Evolutionary conservation across 2,888 invertebrate species (phyloP).

Genomic region (Micropterix aruncella): DNA sequence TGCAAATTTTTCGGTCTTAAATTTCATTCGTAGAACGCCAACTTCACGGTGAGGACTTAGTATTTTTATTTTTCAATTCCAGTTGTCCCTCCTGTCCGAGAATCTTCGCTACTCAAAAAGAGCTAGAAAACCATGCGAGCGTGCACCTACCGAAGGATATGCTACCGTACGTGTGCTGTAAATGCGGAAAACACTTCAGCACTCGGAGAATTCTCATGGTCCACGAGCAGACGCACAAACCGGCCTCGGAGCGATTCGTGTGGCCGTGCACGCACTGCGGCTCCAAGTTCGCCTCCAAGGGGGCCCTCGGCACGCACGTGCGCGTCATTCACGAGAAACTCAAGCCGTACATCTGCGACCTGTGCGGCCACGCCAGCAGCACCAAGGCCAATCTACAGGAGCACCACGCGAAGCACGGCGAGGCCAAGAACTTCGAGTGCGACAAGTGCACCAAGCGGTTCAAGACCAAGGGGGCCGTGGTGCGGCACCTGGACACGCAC

Average conservation of each 20-base stretch:
- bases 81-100: slow-evolving; percentile 17
- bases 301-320: slow-evolving; percentile 16
- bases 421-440: slow-evolving; percentile 9
- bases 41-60: not conserved
- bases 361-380: slow-evolving; percentile 10
- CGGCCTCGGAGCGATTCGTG: slow-evolving; percentile 15
- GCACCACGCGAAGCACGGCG: slow-evolving; percentile 9
- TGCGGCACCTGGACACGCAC: slow-evolving; percentile 12
- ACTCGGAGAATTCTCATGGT: slow-evolving; percentile 15
- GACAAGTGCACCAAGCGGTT: slow-evolving; percentile 16
- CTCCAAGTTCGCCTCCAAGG: slow-evolving; percentile 12
- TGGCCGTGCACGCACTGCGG: slow-evolving; percentile 16
- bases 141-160: slow-evolving; percentile 17
- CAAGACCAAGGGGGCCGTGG: slow-evolving; percentile 17
- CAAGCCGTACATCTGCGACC: slow-evolving; percentile 9
- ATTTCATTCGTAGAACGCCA: no score
- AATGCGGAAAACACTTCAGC: slow-evolving; percentile 16
- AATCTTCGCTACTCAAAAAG: slow-evolving; percentile 14
- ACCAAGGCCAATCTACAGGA: slow-evolving; percentile 10
- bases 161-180: slow-evolving; percentile 17
- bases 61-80: not conserved
- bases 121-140: slow-evolving; percentile 14
- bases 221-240: slow-evolving; percentile 17
- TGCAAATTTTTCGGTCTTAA: no score
- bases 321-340: slow-evolving; percentile 18